Conservation (phyloP, 1,140 invertebrate species). For the Drusus annulatus region DNA sequence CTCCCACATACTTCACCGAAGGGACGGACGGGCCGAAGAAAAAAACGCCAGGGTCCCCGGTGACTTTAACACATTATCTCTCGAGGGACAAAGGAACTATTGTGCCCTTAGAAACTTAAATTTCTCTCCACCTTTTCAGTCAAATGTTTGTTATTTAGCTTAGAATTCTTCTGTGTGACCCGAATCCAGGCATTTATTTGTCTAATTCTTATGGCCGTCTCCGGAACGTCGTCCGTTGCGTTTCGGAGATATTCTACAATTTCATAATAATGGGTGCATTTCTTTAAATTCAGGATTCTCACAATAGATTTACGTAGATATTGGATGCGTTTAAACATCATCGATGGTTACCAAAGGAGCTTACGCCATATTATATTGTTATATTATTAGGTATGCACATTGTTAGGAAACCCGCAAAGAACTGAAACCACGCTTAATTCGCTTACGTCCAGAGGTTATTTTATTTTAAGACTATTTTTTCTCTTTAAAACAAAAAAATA, state of each 20-base stretch:
- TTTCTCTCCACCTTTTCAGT: slow-evolving; percentile 34
- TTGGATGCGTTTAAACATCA: background rate
- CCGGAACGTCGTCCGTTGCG: background rate
- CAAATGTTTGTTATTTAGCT: slow-evolving; percentile 35
- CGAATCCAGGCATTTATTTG: slow-evolving; percentile 22
- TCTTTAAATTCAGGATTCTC: too few species aligned
- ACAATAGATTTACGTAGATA: too few species aligned
- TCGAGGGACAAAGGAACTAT: slow-evolving; percentile 30
- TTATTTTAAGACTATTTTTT: too few species aligned
- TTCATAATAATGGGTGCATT: background rate
- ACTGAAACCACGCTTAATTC: too few species aligned
- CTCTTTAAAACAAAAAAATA: too few species aligned
- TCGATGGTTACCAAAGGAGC: background rate
- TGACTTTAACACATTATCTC: slow-evolving; percentile 41
- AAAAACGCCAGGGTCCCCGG: slow-evolving; percentile 20
- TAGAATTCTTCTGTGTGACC: slow-evolving; percentile 28
- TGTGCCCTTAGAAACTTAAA: slow-evolving; percentile 15
- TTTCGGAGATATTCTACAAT: background rate
- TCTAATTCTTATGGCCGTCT: slow-evolving; percentile 16
- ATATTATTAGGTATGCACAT: too few species aligned
- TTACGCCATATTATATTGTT: too few species aligned
- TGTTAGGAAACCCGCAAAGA: too few species aligned
- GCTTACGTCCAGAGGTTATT: too few species aligned
- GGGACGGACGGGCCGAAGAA: slow-evolving; percentile 6
- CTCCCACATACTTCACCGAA: slow-evolving; percentile 34